Conservation (phyloP, 2,888 invertebrate species). For the Aphelenchoides bicaudatus region DNA sequence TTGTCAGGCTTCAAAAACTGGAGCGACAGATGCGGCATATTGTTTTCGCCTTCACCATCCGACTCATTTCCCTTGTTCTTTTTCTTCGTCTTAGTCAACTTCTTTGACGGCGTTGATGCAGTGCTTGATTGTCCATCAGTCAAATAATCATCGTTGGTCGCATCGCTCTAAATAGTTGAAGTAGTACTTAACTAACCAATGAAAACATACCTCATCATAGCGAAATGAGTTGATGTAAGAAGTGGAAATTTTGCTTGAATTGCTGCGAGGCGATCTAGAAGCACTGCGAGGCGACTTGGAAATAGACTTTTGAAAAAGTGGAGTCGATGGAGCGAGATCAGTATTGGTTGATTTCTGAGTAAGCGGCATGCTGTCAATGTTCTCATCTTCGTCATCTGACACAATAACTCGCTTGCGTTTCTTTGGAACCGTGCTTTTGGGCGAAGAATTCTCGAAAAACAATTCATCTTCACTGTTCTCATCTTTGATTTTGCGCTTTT, state of each 20-base stretch:
- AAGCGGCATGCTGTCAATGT: background rate
- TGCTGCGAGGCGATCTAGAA: background rate
- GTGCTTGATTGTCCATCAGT: too few species aligned
- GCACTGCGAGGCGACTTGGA: constrained; percentile 7
- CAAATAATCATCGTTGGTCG: too few species aligned
- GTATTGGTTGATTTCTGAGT: too few species aligned
- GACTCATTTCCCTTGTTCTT: constrained; percentile 25
- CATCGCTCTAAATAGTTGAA: background rate
- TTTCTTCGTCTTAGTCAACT: background rate
- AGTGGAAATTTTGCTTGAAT: background rate
- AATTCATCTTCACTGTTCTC: constrained; percentile 9
- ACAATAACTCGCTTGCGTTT: constrained; percentile 35
- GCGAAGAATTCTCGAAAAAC: background rate
- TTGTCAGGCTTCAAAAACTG: constrained; percentile 48
- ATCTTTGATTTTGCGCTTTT: background rate
- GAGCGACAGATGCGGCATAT: constrained; percentile 33
- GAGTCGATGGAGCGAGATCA: too few species aligned
- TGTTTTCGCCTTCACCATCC: too few species aligned
- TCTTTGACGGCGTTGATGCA: too few species aligned
- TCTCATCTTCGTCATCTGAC: constrained; percentile 40
- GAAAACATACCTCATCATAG: constrained; percentile 12
- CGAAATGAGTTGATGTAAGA: constrained; percentile 16
- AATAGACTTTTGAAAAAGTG: background rate
- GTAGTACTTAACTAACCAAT: background rate
- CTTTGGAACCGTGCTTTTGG: constrained; percentile 25